Base-by-base conservation (phyloP, 2,888 invertebrate species). In the Eilema depressum region DNA sequence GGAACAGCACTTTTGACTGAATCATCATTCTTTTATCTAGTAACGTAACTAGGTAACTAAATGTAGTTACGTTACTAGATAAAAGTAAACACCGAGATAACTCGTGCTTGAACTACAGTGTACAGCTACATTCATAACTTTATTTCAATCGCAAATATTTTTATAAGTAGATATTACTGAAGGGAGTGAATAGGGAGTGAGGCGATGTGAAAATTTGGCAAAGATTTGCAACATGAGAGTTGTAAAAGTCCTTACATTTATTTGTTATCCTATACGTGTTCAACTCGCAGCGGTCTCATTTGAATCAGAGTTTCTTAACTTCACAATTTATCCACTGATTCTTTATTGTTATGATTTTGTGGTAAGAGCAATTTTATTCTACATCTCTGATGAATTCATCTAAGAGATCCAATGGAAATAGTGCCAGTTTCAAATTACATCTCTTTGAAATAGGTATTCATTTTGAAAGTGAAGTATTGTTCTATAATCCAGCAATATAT, bases 231-330 rank as follows among this genome's bases (percentile, higher is more conserved):
- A 75, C 79, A 75, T 70, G 73, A 85, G 85, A 86, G 85, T 88
- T 84, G 60, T 81, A 76, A 84, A 87, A 88, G 84, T 88, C 75
- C 75, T 82, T 79, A 85, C 85, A 88, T 89, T 86, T 88, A 86
- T 88, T 86, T 87, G 85, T 86, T 85, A 83, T 81, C 80, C 74
- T 74, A 77, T 83, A 81, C 83, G 81, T 83, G 77, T 76, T 78
- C 77, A 68, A 78, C 69, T 83, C 71, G 53, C 47, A 65, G 71
- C 68, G 82, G 84, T 85, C 81, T 84, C 78, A 84, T 85, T 86
- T 84, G 80, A 80, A 81, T 77, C 78, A 69, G 73, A 78, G 74
- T 77, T 83, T 67, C 71, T 71, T 73, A 86, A 86, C 85, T 86
- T 87, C 85, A 82, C 80, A 83, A 86, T 87, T 85, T 83, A 75